Conservation (phyloP, 2,113 vertebrate species). For the Pipra filicauda region DNA sequence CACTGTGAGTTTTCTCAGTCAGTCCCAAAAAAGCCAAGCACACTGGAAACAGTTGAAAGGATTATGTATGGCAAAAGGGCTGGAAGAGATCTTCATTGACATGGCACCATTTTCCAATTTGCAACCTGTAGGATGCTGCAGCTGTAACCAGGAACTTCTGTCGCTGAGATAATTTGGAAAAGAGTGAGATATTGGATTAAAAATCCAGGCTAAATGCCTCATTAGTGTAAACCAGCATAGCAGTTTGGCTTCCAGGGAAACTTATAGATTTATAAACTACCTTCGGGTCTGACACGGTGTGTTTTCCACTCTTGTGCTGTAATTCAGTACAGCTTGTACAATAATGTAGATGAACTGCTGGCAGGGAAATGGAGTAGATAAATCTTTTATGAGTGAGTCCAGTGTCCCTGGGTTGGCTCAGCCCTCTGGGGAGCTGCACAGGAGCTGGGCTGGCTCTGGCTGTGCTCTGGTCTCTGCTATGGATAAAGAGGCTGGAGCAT, state of each 20-base stretch:
- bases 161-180: not conserved
- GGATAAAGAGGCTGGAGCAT: not conserved
- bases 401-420: not conserved
- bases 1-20: not conserved
- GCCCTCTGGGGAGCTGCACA: not conserved
- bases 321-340: slow-evolving; percentile 19
- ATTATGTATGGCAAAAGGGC: not conserved
- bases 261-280: not conserved
- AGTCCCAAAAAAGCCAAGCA: not conserved
- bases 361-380: slow-evolving; percentile 17
- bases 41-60: not conserved
- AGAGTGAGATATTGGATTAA: not conserved
- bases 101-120: not conserved
- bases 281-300: not conserved
- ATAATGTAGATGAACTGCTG: slow-evolving; percentile 6
- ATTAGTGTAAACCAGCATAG: not conserved
- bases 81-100: not conserved
- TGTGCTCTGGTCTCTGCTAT: not conserved
- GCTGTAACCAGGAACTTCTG: not conserved
- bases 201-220: not conserved
- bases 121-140: not conserved
- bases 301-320: slow-evolving; percentile 6
- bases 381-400: not conserved
- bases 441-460: not conserved
- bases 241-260: not conserved